phyloP scores from a whole-genome alignment of 2,113 vertebrate genomes.

The Actenoides hombroni region DNA sequence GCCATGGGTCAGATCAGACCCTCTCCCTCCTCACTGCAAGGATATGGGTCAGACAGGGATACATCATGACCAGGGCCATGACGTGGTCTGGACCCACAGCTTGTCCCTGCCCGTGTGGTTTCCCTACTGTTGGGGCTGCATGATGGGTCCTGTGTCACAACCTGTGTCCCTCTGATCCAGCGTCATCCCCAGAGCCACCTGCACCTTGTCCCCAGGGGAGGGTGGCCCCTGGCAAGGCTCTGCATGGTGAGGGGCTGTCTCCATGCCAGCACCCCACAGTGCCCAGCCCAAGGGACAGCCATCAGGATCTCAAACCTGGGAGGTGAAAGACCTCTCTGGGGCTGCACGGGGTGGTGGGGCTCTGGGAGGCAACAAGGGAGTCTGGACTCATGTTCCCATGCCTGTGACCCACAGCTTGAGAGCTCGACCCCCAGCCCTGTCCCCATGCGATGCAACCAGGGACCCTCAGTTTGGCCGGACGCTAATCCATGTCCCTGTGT shows the following conservation, averaged over 20 bases:
- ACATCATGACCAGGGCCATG: background rate
- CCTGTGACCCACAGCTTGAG: background rate
- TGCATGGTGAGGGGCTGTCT: background rate
- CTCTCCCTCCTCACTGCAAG: accelerated
- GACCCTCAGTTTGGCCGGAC: background rate
- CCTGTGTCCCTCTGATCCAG: background rate
- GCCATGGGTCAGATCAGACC: background rate
- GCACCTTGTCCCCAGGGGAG: background rate
- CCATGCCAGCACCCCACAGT: background rate
- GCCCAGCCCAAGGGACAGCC: background rate
- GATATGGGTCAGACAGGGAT: no score
- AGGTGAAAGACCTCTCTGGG: background rate
- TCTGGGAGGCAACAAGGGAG: background rate
- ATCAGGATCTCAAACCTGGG: background rate
- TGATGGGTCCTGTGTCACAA: accelerated
- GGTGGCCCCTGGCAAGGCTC: background rate
- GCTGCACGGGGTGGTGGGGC: background rate
- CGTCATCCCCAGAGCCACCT: accelerated
- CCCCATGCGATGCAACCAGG: accelerated
- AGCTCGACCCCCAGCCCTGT: background rate
- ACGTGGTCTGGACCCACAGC: accelerated
- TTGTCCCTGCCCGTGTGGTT: background rate
- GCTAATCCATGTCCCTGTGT: background rate
- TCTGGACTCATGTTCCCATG: background rate
- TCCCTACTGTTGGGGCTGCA: background rate